Evolutionary conservation across 2,888 invertebrate genomes (phyloP).

Genomic region (Polyommatus icarus): DNA sequence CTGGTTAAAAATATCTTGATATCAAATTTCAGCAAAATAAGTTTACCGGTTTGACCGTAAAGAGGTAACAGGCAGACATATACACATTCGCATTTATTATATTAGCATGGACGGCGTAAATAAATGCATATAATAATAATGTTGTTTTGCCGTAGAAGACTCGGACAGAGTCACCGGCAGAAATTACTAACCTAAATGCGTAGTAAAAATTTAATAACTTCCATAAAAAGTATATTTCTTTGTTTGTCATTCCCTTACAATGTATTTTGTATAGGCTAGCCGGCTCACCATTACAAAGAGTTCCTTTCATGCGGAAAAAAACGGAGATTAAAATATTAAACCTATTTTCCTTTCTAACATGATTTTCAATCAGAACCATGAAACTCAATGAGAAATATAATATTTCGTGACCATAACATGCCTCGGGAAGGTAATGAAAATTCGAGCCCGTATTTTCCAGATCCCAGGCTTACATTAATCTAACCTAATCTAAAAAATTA

Average conservation of each 20-base stretch:
- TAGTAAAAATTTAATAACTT: not conserved
- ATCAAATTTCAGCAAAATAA: too few species aligned
- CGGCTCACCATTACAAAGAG: not conserved
- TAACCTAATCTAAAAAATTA: not conserved
- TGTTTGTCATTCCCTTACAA: not conserved
- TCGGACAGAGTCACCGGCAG: not conserved
- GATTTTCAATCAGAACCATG: not conserved
- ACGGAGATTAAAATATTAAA: conserved; percentile 9
- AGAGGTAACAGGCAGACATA: too few species aligned
- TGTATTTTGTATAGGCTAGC: not conserved
- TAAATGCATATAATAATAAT: too few species aligned
- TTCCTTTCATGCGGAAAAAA: not conserved
- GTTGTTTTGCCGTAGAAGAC: not conserved
- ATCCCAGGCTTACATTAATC: not conserved
- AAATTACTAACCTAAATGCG: not conserved
- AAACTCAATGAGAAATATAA: not conserved
- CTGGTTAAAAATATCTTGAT: too few species aligned
- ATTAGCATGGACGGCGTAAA: too few species aligned
- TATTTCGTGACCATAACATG: not conserved
- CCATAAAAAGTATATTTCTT: not conserved
- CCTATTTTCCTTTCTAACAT: not conserved
- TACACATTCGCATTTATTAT: too few species aligned
- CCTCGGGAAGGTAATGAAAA: not conserved
- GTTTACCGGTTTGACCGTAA: too few species aligned
- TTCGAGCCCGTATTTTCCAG: not conserved